These are phyloP conservation scores for Anguilla obscura DNA, from an alignment of 2,797 vertebrate genomes.

Conservation along the genomic window DNA sequence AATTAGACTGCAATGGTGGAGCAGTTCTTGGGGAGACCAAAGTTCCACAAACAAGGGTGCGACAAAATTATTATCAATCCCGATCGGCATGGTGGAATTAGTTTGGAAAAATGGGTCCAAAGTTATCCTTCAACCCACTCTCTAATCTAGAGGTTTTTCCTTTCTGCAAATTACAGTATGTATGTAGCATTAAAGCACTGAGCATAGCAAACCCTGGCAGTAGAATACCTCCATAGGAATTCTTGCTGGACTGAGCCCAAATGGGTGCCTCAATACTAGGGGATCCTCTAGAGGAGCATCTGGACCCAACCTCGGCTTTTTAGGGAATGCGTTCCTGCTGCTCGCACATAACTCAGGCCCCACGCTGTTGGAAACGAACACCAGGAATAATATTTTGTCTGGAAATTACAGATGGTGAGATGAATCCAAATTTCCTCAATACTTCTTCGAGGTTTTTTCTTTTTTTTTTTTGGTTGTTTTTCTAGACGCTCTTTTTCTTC, in stretches of 20 bases:
- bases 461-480: not conserved
- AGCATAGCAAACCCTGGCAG: not conserved
- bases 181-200: not conserved
- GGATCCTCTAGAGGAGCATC: not conserved
- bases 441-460: not conserved
- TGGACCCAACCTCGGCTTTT: not conserved
- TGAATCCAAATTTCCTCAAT: not conserved
- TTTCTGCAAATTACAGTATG: conserved; percentile 3
- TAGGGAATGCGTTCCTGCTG: conserved; percentile 1
- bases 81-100: not conserved
- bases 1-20: not conserved
- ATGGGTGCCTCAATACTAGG: not conserved
- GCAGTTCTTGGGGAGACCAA: not conserved
- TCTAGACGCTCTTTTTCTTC: not conserved
- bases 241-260: not conserved
- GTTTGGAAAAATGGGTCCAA: not conserved
- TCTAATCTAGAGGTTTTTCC: not conserved
- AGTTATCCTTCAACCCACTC: not conserved
- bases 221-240: not conserved
- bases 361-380: not conserved
- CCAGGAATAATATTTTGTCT: not conserved
- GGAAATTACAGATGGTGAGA: not conserved
- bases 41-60: not conserved
- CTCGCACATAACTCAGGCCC: not conserved
- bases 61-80: not conserved